phyloP scores from a whole-genome alignment of 2,113 vertebrate genomes.

The Phylloscopus whistleri region DNA sequence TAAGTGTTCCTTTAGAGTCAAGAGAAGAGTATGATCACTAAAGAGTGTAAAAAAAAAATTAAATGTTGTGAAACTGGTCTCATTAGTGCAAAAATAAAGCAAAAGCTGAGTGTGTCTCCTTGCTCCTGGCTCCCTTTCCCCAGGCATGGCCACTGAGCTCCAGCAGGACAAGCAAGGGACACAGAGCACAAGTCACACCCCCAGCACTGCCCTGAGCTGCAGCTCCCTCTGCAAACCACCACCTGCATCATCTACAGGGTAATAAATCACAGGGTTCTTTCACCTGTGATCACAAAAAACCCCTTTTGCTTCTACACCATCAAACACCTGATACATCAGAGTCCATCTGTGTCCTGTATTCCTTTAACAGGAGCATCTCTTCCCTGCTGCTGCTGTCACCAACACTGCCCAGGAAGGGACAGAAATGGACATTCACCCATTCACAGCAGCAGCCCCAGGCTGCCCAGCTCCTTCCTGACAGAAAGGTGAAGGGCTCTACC shows the following conservation, averaged over 20 bases:
- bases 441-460: not conserved
- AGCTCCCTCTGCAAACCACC: not conserved
- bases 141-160: fast-evolving
- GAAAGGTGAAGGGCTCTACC: too few species aligned
- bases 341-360: not conserved
- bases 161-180: fast-evolving
- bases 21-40: not conserved
- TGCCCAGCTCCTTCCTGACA: not conserved
- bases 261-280: not conserved
- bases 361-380: not conserved
- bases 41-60: not conserved
- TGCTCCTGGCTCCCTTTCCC: not conserved
- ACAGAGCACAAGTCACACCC: fast-evolving
- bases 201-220: not conserved
- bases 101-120: not conserved
- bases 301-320: not conserved
- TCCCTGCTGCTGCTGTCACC: not conserved
- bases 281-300: not conserved
- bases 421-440: fast-evolving
- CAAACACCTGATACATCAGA: not conserved
- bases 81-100: not conserved
- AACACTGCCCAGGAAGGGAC: not conserved
- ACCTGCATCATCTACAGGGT: not conserved
- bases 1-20: not conserved
- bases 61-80: not conserved